phyloP scores from a whole-genome alignment of 1,140 invertebrate species.

The Marisa cornuarietis region DNA sequence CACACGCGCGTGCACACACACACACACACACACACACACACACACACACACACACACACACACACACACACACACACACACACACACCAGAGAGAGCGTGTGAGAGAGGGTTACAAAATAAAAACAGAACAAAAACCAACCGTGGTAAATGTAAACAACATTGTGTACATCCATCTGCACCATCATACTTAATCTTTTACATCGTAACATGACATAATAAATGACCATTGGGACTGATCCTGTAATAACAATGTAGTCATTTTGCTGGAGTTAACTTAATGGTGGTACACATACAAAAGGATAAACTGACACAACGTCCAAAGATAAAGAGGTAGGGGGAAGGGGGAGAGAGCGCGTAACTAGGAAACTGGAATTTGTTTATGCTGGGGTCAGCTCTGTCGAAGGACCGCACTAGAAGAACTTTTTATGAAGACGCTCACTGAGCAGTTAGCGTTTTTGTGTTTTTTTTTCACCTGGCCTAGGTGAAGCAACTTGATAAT shows the following conservation, averaged over 20 bases:
- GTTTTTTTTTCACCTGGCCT: no score
- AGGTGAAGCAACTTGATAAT: no score
- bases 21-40: slow-evolving; percentile 10
- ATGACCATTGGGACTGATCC: not conserved
- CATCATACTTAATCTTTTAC: not conserved
- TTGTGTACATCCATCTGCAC: not conserved
- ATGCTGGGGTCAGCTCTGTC: no score
- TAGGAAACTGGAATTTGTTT: no score
- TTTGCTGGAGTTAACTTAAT: not conserved
- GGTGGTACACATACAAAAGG: not conserved
- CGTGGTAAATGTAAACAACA: not conserved
- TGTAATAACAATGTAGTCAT: not conserved
- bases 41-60: not conserved
- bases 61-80: not conserved
- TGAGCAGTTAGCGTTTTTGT: no score
- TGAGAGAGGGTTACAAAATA: not conserved
- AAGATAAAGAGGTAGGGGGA: not conserved
- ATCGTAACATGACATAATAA: not conserved
- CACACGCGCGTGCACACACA: not conserved
- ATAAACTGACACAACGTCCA: not conserved
- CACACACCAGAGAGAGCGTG: not conserved
- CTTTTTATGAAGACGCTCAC: no score
- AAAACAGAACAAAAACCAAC: no score
- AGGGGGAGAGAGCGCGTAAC: not conserved
- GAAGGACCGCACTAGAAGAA: no score